Base-by-base conservation (phyloP, 2,888 invertebrate genomes). In the Drosophila prostipennis region DNA sequence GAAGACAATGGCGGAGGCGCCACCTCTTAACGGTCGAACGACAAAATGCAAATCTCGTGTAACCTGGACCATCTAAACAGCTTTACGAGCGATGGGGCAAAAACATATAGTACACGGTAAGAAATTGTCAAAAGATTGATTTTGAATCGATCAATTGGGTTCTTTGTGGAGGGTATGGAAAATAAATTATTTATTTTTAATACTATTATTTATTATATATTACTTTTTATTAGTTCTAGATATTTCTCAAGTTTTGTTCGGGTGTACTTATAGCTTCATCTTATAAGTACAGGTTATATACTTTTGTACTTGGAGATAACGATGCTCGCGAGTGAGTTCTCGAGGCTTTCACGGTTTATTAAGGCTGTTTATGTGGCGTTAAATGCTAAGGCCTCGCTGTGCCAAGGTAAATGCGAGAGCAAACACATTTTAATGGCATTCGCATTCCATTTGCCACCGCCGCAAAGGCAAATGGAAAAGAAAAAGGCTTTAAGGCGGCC, bases 401-500 rank as follows among this genome's bases (percentile, higher is more conserved):
- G 72, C 68, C 78, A 82, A 85, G 83, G 83, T 82, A 80, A 87
- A 87, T 86, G 86, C 86, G 78, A 83, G 64, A 80, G 72, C 76
- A 84, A 80, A 86, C 69, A 80, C 73, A 87, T 84, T 88, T 85
- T 84, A 85, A 88, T 87, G 78, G 84, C 79, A 81, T 85, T 88
- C 85, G 78, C 55, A 82, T 83, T 83, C 83, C 80, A 78, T 69
- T 80, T 65, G 57, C n/a, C 54, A 55, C 39, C 52, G 45, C 39
- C 36, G 59, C 59, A 49, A 65, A 58, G 51, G 46, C n/a, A 72
- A 53, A 69, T 61, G 84, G 69, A 49, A 68, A 58, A 53, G 46
- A 16, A 72, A 53, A 69, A 69, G 84, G 71, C 74, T 69, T 69
- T 65, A 40, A 63, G 60, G 55, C 34, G 60, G 63, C 87, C 80